phyloP scores from a whole-genome alignment of 2,888 invertebrate genomes.

The Glaucopsyche alexis region DNA sequence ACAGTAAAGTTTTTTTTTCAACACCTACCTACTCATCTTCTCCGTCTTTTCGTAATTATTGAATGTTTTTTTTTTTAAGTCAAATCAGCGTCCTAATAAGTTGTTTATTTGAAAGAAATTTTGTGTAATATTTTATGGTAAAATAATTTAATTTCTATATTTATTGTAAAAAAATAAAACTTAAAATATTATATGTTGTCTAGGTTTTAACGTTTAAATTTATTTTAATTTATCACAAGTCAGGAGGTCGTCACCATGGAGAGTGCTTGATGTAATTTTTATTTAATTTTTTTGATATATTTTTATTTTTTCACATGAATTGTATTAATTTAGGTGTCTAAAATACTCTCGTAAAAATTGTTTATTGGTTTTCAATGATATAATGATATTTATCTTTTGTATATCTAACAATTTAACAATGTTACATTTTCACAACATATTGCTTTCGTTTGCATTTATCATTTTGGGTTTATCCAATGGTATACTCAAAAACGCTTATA shows the following conservation, averaged over 20 bases:
- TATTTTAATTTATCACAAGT: constrained; percentile 46
- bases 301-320: constrained; percentile 54
- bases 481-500: background rate
- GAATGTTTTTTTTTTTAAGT: constrained; percentile 36
- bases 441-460: constrained; percentile 45
- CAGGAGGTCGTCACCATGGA: constrained; percentile 76
- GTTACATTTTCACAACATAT: constrained; percentile 54
- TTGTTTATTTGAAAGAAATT: constrained; percentile 38
- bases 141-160: constrained; percentile 2
- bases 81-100: constrained; percentile 40
- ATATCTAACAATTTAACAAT: constrained; percentile 36
- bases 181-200: constrained; percentile 16
- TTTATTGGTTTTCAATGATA: constrained; percentile 40
- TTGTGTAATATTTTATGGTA: constrained; percentile 42
- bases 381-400: constrained; percentile 21
- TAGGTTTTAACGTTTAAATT: constrained; percentile 29
- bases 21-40: background rate
- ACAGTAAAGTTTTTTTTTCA: background rate
- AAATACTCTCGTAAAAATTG: constrained; percentile 36
- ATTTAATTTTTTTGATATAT: constrained; percentile 58
- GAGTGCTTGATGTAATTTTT: constrained; percentile 72
- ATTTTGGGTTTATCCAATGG: background rate
- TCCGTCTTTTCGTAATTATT: background rate
- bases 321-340: constrained; percentile 46
- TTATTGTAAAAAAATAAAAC: background rate